Percentiles rank a stretch among this genome's conserved stretches.
phyloP scores from a whole-genome alignment of 2,888 invertebrate genomes.

The Cristatella mucedo region DNA sequence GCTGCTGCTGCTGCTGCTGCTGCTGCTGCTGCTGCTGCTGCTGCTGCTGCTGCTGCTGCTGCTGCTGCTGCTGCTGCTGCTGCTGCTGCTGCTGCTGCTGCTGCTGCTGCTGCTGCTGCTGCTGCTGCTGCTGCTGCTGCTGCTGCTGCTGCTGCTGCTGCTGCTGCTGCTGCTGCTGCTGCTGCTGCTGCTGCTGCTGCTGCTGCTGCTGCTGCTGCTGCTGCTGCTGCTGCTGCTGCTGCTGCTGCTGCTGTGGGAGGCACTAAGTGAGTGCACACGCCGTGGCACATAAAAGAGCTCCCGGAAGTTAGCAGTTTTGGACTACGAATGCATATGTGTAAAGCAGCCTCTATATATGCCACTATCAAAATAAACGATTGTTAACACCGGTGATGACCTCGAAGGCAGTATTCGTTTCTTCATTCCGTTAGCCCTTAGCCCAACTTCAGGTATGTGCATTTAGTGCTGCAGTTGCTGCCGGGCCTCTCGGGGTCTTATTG shows the following conservation, averaged over 20 bases:
- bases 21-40: slow-evolving; percentile 3
- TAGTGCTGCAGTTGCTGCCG: too few species aligned
- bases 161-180: neutral
- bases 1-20: slow-evolving; percentile 6
- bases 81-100: slow-evolving; percentile 4
- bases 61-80: slow-evolving; percentile 6
- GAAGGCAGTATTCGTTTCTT: too few species aligned
- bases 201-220: neutral
- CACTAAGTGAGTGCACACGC: too few species aligned
- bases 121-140: neutral
- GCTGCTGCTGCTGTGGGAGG: slow-evolving; percentile 3
- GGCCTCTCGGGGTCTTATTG: too few species aligned
- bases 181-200: neutral
- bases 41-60: slow-evolving; percentile 7
- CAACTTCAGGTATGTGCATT: too few species aligned
- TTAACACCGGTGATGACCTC: too few species aligned
- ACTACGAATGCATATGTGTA: too few species aligned
- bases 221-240: neutral
- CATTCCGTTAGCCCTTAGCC: too few species aligned
- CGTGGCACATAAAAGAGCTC: too few species aligned
- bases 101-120: slow-evolving; percentile 3
- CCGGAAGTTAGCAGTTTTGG: too few species aligned
- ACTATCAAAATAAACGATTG: too few species aligned
- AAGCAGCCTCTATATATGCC: too few species aligned
- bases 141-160: slow-evolving; percentile 12